A percentile compares a stretch with the other conserved stretches of the same genome.
Conservation (phyloP, 2,888 invertebrate genomes). For the Nomada goodeniana region DNA sequence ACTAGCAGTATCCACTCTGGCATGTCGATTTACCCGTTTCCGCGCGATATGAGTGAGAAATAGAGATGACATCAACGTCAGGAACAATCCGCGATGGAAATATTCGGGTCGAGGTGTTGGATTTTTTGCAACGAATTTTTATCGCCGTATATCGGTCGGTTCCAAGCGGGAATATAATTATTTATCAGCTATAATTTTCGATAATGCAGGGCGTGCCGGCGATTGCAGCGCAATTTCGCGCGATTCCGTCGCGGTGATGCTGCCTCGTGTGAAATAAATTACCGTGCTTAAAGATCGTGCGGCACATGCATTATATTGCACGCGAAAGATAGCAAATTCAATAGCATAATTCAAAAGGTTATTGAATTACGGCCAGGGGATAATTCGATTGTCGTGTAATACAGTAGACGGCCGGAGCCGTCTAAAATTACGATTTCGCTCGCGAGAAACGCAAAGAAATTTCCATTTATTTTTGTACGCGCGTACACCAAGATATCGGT, state of each 20-base stretch:
- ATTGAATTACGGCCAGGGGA: too few relatives aligned
- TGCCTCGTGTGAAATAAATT: conserved; percentile 44
- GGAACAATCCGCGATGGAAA: not conserved
- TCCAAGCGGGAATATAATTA: conserved; percentile 33
- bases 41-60: conserved; percentile 1
- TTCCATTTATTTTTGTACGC: too few relatives aligned
- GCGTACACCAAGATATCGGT: too few relatives aligned
- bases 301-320: conserved; percentile 50
- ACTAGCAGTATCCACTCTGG: not conserved
- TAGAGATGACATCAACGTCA: conserved; percentile 38
- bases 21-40: not conserved
- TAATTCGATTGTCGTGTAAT: conserved; percentile 36
- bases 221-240: conserved; percentile 48
- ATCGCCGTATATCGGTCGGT: not conserved
- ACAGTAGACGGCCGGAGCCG: conserved; percentile 20
- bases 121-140: conserved; percentile 3
- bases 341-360: too few relatives aligned
- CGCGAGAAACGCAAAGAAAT: too few relatives aligned
- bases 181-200: conserved; percentile 43
- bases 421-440: not conserved
- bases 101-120: conserved; percentile 30
- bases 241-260: conserved; percentile 34
- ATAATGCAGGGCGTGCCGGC: conserved; percentile 52
- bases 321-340: conserved; percentile 39
- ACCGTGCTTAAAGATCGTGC: conserved; percentile 38